Base-by-base conservation (phyloP, 2,888 invertebrate species). In the Aporophyla lueneburgensis region DNA sequence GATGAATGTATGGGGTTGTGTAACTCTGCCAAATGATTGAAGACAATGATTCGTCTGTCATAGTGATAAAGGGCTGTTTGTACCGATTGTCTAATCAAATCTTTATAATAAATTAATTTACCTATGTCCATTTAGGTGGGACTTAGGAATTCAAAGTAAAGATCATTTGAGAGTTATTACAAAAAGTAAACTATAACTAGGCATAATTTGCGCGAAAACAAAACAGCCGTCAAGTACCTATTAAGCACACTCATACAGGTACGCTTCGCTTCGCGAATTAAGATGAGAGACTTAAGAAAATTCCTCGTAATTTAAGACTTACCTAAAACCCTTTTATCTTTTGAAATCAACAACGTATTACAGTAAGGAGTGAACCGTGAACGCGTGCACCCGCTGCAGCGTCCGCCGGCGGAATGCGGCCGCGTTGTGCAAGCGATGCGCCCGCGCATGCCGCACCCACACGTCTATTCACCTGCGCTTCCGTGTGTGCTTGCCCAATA, bases 401-500 rank as follows among this genome's bases (percentile, higher is more conserved):
- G 90, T 86, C 86, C 87, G 87, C 71, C 85, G 87, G 74, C 87
- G 94, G 94, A 94, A 94, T 94, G 94, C 94, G 94, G 93, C 88
- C 94, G 80, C 62, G 91, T 94, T 93, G 92, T 89, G 93, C 91
- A 93, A 93, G 89, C 89, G 93, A 93, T 93, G 92, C 91, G 90
- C 91, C 71, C 84, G 92, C 89, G 85, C 88, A 85, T 56, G 88
- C 90, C 93, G 92, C 92, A 92, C 93, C 92, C 88, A 89, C 90
- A 84, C 87, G 88, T 62, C 77, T 91, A 90, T 91, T 87, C 94
- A 94, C 94, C 94, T 94, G 94, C 51, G 89, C 93, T 93, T 93
- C 93, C 93, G 92, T 90, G 88, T 92, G 86, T 77, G 66, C 89
- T 85, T 82, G 87, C 86, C 88, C 83, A 89, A 89, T 89, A 83